Evolutionary conservation across 2,113 vertebrate species (phyloP).

Genomic region (Labeo rohita): DNA sequence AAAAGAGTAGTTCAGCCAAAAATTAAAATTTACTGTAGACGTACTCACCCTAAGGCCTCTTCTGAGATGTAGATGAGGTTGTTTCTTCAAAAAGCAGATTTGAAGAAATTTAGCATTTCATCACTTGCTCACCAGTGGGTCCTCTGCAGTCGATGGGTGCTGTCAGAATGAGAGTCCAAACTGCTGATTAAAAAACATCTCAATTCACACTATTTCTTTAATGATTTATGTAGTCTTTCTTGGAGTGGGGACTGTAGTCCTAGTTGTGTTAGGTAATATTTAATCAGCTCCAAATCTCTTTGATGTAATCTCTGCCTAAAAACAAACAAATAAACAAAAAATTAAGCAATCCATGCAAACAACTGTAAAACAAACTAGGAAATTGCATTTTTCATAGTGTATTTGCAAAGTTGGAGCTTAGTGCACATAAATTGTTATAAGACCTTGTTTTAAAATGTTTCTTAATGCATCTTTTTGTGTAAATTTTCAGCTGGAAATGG

Average conservation of each 20-base stretch:
- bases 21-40: too few relatives aligned
- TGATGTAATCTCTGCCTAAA: background rate
- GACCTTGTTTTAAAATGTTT: background rate
- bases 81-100: background rate
- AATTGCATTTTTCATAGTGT: background rate
- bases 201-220: background rate
- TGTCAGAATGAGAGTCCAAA: background rate
- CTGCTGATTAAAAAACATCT: background rate
- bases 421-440: background rate
- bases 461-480: background rate
- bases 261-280: background rate
- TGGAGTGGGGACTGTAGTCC: background rate
- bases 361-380: too few relatives aligned
- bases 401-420: background rate
- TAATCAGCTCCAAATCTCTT: background rate
- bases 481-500: conserved; percentile 79
- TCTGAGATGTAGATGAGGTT: background rate
- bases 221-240: background rate
- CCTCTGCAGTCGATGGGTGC: background rate
- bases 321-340: too few relatives aligned
- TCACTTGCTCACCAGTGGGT: background rate
- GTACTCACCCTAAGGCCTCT: background rate
- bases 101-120: background rate
- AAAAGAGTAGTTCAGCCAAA: background rate
- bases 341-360: background rate